Evolutionary conservation across 2,888 invertebrate species (phyloP), one percentile per base, ranked within the genome.

Genomic region (Ectemnius cavifrons): DNA sequence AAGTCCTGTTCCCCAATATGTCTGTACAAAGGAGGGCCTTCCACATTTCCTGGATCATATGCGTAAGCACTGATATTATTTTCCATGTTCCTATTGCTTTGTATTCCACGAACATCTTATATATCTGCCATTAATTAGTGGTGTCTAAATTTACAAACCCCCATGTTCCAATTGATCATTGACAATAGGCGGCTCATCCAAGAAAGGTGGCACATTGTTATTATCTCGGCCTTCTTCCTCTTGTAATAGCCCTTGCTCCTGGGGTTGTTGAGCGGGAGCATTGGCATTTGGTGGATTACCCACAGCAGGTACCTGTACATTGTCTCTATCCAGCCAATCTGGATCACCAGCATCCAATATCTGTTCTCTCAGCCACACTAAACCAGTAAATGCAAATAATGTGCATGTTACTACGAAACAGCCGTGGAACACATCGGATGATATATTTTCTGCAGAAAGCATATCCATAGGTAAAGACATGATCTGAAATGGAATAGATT

Each of bases 361-460:
- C 92, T 99, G 99, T 91, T 99, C 99, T 80, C 99, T 92, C 63
- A 99, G 92, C 99, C 99, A 99, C 4, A 99, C 97, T 61, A 99
- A 92, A 5, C 98, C 98, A 85, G 99, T 98, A 89, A 99, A 99
- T 0, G 97, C 97, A 90, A 98, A 96, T 71, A 99, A 91, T 2
- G 99, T 99, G 89, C 99, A 98, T 2, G 97, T 96, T 13, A 99
- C 98, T 47, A 99, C 98, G 91, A 99, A 97, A 91, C 97, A 97
- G 14, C 99, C 99, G 77, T 98, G 97, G 89, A 98, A 97, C 75
- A 98, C 97, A 92, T 99, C 99, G 37, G 97, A 95, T 0, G 97
- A 95, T 66, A 99, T 92, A 91, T 98, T 98, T 86, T 98, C 98
- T 87, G 97, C 96, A 0, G 98, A 98, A 20, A 98, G 93, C 91